phyloP scores from a whole-genome alignment of 1,140 invertebrate genomes.

The Heliconius eleuchia region DNA sequence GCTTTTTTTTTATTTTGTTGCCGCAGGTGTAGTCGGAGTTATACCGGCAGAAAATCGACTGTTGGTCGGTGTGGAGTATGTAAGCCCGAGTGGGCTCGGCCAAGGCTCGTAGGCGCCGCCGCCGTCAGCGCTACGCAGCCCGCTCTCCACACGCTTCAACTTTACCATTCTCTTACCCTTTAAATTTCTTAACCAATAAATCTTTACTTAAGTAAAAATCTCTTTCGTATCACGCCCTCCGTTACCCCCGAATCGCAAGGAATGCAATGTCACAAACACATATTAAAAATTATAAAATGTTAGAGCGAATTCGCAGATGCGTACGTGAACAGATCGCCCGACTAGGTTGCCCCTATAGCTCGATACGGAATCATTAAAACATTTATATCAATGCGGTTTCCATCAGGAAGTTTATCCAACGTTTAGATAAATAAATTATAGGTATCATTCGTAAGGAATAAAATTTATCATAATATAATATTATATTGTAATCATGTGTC shows the following conservation, averaged over 20 bases:
- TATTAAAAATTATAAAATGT: slow-evolving; percentile 46
- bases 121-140: slow-evolving; percentile 43
- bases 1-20: slow-evolving; percentile 78
- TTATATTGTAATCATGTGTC: slow-evolving; percentile 65
- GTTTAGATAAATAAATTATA: slow-evolving; percentile 62
- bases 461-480: slow-evolving; percentile 63
- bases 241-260: slow-evolving; percentile 58
- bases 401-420: slow-evolving; percentile 78
- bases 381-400: slow-evolving; percentile 63
- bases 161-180: slow-evolving; percentile 54
- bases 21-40: slow-evolving; percentile 79
- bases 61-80: slow-evolving; percentile 75
- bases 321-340: slow-evolving; percentile 65
- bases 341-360: slow-evolving; percentile 79
- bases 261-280: slow-evolving; percentile 76
- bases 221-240: slow-evolving; percentile 72
- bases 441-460: slow-evolving; percentile 56
- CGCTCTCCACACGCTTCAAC: slow-evolving; percentile 47
- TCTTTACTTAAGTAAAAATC: slow-evolving; percentile 65
- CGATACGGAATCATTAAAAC: slow-evolving; percentile 48
- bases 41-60: slow-evolving; percentile 75
- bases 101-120: slow-evolving; percentile 63
- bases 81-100: slow-evolving; percentile 65
- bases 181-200: slow-evolving; percentile 73
- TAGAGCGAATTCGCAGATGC: slow-evolving; percentile 73